Base-by-base conservation (phyloP, 37 sponge, comb jelly and placozoan genomes). In the Aplysina aerophoba region DNA sequence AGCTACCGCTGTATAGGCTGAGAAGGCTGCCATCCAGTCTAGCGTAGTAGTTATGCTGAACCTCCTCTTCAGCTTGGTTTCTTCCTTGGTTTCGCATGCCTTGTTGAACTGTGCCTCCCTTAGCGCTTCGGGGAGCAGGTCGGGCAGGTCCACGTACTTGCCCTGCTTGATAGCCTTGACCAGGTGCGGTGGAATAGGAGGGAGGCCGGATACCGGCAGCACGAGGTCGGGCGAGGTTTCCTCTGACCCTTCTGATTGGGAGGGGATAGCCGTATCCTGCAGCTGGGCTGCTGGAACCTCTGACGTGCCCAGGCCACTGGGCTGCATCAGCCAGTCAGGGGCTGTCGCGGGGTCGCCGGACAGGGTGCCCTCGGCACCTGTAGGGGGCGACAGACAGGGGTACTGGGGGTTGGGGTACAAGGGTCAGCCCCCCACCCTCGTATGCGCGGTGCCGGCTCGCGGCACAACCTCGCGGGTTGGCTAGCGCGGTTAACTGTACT, bases 91-190 rank as follows among this genome's bases (percentile, higher is more conserved):
- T 38, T 80, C 81, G 15, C 35, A 55, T 22, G 27, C 58, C 40
- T 21, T 80, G 56, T 21, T 22, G n/a, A n/a, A n/a, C 21, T 80
- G 58, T 37, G 41, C 40, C 40, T 73, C 74, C 74, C 17, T 5
- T 5, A 80, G 62, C 24, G 60, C 33, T 24, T 80, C 81, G 8
- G 59, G 81, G 14, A 80, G 81, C 59, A 80, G 81, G 34, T 80
- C 81, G 58, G 38, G 34, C 28, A 80, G 33, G 14, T 80, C 81
- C 27, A 80, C 40, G 62, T 60, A 80, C 14, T 38, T 30, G 34
- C 81, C 81, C 12, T 19, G 58, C 62, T 60, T 25, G 19, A 80
- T 80, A 36, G 20, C 37, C 62, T 80, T 59, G 81, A 80, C 38
- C 38, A 80, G 11, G 17, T 30, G 60, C 11, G 14, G 8, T 25